Evolutionary conservation across 2,888 invertebrate species (phyloP).

Genomic region (Bursaphelenchus okinawaensis): DNA sequence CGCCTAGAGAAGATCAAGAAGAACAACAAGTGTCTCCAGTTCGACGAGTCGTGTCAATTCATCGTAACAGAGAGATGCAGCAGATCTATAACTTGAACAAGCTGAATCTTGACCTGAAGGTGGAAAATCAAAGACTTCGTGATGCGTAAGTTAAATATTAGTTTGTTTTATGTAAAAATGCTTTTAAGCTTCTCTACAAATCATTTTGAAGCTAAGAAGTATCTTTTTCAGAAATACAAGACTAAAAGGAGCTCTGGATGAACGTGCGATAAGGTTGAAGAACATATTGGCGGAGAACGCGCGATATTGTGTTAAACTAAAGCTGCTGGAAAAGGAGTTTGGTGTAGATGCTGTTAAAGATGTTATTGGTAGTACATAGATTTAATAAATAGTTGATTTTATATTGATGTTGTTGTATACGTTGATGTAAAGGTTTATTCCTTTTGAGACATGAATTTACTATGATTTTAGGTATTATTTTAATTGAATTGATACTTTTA

Average conservation of each 20-base stretch:
- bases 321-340: constrained; percentile 11
- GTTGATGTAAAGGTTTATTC: too few relatives aligned
- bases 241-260: constrained; percentile 7
- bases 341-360: constrained; percentile 20
- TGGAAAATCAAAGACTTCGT: neutral
- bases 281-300: neutral
- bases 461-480: too few relatives aligned
- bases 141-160: neutral
- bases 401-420: too few relatives aligned
- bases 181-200: too few relatives aligned
- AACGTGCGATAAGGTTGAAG: neutral
- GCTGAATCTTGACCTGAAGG: neutral
- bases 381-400: too few relatives aligned
- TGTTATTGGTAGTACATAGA: too few relatives aligned
- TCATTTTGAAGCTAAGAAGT: too few relatives aligned
- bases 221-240: constrained; percentile 9
- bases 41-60: neutral
- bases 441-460: too few relatives aligned
- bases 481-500: too few relatives aligned
- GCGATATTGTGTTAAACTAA: neutral
- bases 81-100: neutral
- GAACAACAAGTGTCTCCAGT: neutral
- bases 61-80: neutral
- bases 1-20: neutral
- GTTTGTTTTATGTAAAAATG: neutral